Base-by-base conservation (phyloP, 2,113 vertebrate genomes). In the Lepidothrix coronata region DNA sequence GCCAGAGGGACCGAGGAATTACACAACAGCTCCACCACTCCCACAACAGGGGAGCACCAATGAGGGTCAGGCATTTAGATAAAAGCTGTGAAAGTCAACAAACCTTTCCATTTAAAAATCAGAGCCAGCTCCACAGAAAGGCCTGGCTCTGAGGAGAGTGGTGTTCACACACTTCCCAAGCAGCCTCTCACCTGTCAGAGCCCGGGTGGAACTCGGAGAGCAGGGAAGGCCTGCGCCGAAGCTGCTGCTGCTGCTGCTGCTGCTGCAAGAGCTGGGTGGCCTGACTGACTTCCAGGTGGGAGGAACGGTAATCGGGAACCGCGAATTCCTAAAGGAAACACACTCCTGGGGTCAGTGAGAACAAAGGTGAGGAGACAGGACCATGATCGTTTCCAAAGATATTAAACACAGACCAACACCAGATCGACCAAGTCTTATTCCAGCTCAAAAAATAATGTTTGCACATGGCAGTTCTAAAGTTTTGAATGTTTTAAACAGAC, bases 151-250 rank as follows among this genome's bases (percentile, higher is more conserved):
- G 4, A 17, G 28, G 12, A 31, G 33, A 21, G 1, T 24, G 9
- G 9, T 22, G 70, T 3, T 66, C 23, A 15, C 10, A 16, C 8
- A 39, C 30, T 46, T 27, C 21, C 43, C 73, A 39, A 33, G 3
- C 39, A 74, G 85, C 35, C 85, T 24, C 94, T 95, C 97, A 99
- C 99, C 99, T 99, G 96, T 99, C 99, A 72, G 98, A 98, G 88
- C 98, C 99, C 2, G 99, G 99, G 94, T 99, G 99, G 95, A 99
- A 99, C 94, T 99, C 99, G 5, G 99, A 99, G 43, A 99, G 98
- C 96, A 99, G 96, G 25, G 99, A 99, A 19, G 99, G 99, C 66
- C 99, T 98, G 81, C 99, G 98, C 19, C 99, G 98, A 65, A 99
- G 98, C 41, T 98, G 98, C 96, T 98, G 97, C 91, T 98, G 95